These are phyloP conservation scores for Brachionus asplanchnoidis DNA, from an alignment of 1,140 invertebrate species.

Conservation along the genomic window DNA sequence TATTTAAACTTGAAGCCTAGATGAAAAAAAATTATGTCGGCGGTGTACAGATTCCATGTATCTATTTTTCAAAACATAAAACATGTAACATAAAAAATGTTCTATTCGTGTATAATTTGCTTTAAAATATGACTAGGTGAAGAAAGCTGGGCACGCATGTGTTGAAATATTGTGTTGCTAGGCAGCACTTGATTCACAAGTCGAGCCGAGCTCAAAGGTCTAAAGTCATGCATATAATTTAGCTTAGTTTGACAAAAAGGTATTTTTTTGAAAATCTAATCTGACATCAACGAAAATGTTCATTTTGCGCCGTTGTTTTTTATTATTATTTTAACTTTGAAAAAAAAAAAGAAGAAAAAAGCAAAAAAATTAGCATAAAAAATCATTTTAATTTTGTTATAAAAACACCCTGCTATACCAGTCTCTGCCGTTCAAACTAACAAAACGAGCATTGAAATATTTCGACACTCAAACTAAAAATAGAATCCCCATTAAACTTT, in stretches of 20 bases:
- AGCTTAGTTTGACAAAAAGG: too few relatives aligned
- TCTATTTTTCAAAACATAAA: background rate
- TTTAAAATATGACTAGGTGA: too few relatives aligned
- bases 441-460: background rate
- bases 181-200: too few relatives aligned
- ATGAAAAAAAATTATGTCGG: background rate
- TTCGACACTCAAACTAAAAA: background rate
- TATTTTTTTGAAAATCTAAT: too few relatives aligned
- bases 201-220: too few relatives aligned
- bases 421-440: background rate
- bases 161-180: too few relatives aligned
- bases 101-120: background rate
- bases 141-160: too few relatives aligned
- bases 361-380: background rate
- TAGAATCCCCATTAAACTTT: background rate
- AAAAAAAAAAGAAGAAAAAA: background rate
- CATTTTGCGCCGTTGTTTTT: background rate
- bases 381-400: background rate
- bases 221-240: too few relatives aligned
- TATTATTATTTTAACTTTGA: background rate
- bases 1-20: background rate
- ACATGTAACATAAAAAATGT: background rate
- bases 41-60: background rate
- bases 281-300: too few relatives aligned
- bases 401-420: background rate